Evolutionary conservation across 2,113 vertebrate genomes (phyloP), one percentile per base, ranked within the genome.

Genomic region (Perca schrenkii): DNA sequence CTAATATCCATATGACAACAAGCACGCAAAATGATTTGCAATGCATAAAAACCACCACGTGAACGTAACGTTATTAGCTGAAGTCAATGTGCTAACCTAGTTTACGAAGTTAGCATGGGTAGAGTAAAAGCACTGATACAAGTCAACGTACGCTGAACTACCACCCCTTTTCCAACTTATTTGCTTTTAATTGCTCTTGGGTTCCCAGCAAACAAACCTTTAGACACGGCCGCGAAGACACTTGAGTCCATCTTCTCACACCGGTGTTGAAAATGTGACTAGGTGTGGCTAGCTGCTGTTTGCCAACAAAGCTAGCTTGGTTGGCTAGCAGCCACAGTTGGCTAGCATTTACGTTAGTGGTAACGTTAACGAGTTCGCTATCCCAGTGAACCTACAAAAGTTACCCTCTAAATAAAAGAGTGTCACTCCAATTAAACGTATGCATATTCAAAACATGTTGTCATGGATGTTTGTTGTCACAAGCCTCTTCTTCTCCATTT

Each of bases 181-280:
- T 0, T 14, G 1, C 14, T 22, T 22, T 4, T 8, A 19, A 17
- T 34, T 0, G 5, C 16, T 31, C 0, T 13, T 28, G 0, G 6
- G 14, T 67, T 4, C 0, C 10, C 0, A 17, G 31, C 4, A 21
- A 43, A 86, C 92, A 16, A 78, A 93, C 92, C 92, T 88, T 69
- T 74, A 14, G 65, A 74, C 36, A 10, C 8, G 53, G 34, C 43
- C 4, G 65, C 50, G 19, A 57, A 79, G 28, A 71, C 43, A 47
- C 19, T 7, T 0, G 65, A 65, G 28, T 90, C 88, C 91, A 93
- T 92, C 68, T 75, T 86, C 17, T 69, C 62, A 40, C 54, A 21
- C 28, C 31, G 25, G 57, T 63, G 73, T 4, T 36, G 36, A 67
- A 81, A 82, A 72, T 82, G 63, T 79, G 6, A 69, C n/a, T 54